Evolutionary conservation across 2,888 invertebrate genomes (phyloP).

Genomic region (Trachelus tabidus): DNA sequence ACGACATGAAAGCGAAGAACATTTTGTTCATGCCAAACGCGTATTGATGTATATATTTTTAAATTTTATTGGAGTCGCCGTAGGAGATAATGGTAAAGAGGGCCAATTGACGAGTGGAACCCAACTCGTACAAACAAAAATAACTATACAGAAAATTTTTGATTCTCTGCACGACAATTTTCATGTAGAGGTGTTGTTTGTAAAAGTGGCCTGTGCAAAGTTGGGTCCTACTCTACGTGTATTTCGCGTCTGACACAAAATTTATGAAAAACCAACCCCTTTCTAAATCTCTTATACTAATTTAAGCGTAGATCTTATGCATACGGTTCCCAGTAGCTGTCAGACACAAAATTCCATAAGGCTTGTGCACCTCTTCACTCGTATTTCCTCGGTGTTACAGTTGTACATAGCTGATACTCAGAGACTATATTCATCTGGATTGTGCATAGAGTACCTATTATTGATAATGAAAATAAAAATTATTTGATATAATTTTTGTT

Average conservation of each 20-base stretch:
- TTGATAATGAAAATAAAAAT: background rate
- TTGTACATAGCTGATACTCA: background rate
- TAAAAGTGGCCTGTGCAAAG: background rate
- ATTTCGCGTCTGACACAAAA: background rate
- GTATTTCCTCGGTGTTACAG: background rate
- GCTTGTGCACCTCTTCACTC: background rate
- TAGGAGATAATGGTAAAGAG: background rate
- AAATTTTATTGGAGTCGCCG: background rate
- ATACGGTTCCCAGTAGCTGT: no score
- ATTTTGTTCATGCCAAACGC: background rate
- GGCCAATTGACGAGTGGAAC: background rate
- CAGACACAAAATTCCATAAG: background rate
- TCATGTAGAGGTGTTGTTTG: background rate
- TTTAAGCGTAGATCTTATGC: no score
- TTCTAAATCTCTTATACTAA: no score
- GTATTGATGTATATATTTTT: background rate
- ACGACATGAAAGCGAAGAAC: background rate
- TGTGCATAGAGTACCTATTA: background rate
- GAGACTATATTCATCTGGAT: background rate
- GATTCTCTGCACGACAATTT: background rate
- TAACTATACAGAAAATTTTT: background rate
- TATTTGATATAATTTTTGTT: background rate
- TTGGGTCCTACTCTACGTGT: background rate
- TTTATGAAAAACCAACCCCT: no score
- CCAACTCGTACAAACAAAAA: background rate